Evolutionary conservation across 1,140 invertebrate genomes (phyloP), one percentile per base, ranked within the genome.

Genomic region (Sipha flava): DNA sequence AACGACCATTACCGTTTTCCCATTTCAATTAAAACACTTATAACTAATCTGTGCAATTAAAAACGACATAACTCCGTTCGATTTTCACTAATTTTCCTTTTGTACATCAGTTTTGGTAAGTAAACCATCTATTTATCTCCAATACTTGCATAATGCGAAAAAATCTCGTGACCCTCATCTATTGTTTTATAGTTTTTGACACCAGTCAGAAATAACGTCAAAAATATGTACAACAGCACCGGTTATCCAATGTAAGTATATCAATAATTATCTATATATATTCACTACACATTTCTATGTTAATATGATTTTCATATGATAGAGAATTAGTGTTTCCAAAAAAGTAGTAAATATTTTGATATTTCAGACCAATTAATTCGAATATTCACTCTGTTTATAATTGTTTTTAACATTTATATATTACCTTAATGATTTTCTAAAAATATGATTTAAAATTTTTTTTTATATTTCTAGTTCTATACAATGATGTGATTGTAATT

Each of bases 241-340:
- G 73, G 73, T 45, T 77, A 77, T 43, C 73, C 52, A 59, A 77
- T 77, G 73, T 77, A 52, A 77, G 73, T 77, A 77, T 66, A 14
- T 10, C 40, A 31, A n/a, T 7, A 57, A 1, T 21, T 26, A 26
- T 29, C 1, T 23, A 26, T 57, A 57, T 57, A 6, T 43, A n/a
- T n/a, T n/a, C n/a, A n/a, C n/a, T n/a, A n/a, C n/a, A n/a, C n/a
- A n/a, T n/a, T n/a, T n/a, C n/a, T n/a, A n/a, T n/a, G n/a, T n/a
- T n/a, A n/a, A n/a, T n/a, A n/a, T n/a, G n/a, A n/a, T n/a, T n/a
- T n/a, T n/a, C n/a, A n/a, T n/a, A n/a, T n/a, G n/a, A n/a, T n/a
- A n/a, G n/a, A n/a, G n/a, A n/a, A n/a, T n/a, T n/a, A n/a, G n/a
- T n/a, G n/a, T n/a, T n/a, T n/a, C n/a, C n/a, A n/a, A n/a, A n/a